Percentiles rank a stretch among this genome's conserved stretches.
Conservation (phyloP, 1,140 invertebrate species). For the Glossosoma conforme region DNA sequence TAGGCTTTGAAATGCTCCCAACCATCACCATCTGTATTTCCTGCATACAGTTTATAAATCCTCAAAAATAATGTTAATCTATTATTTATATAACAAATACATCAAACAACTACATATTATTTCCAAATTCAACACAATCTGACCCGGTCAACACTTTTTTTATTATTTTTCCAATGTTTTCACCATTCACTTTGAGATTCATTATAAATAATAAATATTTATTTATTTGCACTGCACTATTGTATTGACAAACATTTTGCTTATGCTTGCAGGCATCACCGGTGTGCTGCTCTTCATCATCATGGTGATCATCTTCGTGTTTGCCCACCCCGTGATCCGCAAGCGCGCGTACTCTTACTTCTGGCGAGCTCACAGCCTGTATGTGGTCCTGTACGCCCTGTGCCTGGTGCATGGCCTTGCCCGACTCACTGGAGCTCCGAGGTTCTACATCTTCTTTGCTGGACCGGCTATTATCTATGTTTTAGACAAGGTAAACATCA, state of each 20-base stretch:
- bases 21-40: no score
- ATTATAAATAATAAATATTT: no score
- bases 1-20: no score
- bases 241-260: background rate
- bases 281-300: slow-evolving; percentile 91
- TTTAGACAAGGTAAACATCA: slow-evolving; percentile 73
- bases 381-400: slow-evolving; percentile 85
- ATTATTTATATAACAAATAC: no score
- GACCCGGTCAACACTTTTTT: no score
- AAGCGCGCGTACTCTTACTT: slow-evolving; percentile 95
- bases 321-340: slow-evolving; percentile 90
- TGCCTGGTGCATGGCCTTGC: slow-evolving; percentile 93
- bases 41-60: no score
- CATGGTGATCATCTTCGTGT: slow-evolving; percentile 95
- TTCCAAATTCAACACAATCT: no score
- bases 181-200: no score
- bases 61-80: no score
- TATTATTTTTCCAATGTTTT: no score
- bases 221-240: no score
- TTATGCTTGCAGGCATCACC: slow-evolving; percentile 68
- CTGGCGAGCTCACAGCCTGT: slow-evolving; percentile 94
- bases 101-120: no score
- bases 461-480: slow-evolving; percentile 87
- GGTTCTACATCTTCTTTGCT: slow-evolving; percentile 96
- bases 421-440: slow-evolving; percentile 82